Evolutionary conservation across 2,113 vertebrate species (phyloP).

Genomic region (Tenebrosternarchus preto): DNA sequence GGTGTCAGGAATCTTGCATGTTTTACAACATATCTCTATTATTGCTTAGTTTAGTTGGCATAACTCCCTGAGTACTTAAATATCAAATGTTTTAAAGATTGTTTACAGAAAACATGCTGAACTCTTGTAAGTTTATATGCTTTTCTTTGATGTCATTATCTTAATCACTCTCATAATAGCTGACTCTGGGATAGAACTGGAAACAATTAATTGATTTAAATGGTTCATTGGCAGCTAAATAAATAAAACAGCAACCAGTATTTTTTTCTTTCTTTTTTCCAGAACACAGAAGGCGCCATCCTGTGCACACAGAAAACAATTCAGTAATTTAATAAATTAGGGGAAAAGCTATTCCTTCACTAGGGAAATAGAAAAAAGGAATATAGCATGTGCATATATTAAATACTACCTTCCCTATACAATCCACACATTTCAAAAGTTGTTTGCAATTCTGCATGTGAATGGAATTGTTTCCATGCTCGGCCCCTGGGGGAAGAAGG

Average conservation of each 20-base stretch:
- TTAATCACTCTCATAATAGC: slow-evolving; percentile 61
- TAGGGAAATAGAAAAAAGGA: neutral
- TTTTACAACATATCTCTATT: neutral
- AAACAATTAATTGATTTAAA: slow-evolving; percentile 69
- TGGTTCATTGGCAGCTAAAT: slow-evolving; percentile 66
- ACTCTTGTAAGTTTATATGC: slow-evolving; percentile 30
- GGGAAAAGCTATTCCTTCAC: slow-evolving; percentile 9
- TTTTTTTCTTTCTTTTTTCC: slow-evolving; percentile 46
- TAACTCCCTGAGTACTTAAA: slow-evolving; percentile 13
- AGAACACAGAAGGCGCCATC: slow-evolving; percentile 48
- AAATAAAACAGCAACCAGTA: slow-evolving; percentile 64
- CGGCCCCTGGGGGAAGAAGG: too few species aligned
- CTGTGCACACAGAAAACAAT: slow-evolving; percentile 35
- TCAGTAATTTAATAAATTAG: slow-evolving; percentile 28
- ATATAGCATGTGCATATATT: neutral
- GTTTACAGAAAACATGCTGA: slow-evolving; percentile 18
- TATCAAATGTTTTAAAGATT: slow-evolving; percentile 22
- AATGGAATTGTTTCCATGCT: too few species aligned
- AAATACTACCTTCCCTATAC: neutral
- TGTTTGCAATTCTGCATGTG: neutral
- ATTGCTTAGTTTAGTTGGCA: neutral
- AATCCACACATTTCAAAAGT: neutral
- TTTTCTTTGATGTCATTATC: slow-evolving; percentile 57
- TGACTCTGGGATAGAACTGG: slow-evolving; percentile 60
- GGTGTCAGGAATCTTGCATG: neutral